Percentiles rank a stretch among this genome's conserved stretches.
Conservation (phyloP, 2,797 vertebrate species). For the Halcyon badia region DNA sequence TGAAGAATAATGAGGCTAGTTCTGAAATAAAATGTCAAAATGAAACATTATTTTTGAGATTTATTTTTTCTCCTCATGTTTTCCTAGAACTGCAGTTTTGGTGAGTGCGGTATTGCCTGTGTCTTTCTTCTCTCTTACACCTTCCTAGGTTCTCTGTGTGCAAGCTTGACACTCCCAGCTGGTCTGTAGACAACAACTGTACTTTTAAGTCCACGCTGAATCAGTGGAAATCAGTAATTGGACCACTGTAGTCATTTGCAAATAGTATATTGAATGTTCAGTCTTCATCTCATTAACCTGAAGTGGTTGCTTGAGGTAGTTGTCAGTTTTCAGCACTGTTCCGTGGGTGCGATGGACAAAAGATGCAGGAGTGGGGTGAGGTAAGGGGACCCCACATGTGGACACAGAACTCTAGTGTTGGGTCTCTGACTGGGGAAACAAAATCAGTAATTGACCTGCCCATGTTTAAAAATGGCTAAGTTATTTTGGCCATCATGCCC, state of each 20-base stretch:
- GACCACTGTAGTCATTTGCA: background rate
- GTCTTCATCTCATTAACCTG: background rate
- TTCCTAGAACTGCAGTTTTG: constrained; percentile 6
- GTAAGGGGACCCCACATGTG: fast-evolving
- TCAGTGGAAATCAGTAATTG: background rate
- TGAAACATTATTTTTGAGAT: constrained; percentile 8
- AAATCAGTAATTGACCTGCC: background rate
- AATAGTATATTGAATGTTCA: background rate
- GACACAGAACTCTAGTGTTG: background rate
- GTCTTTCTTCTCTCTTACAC: background rate
- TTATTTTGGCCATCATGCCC: background rate
- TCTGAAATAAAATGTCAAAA: constrained; percentile 33
- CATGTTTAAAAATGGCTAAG: background rate
- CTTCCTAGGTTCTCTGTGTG: background rate
- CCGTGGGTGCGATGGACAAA: background rate
- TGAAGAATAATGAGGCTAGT: background rate
- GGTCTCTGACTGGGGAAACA: background rate
- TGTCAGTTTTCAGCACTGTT: background rate
- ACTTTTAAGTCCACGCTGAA: background rate
- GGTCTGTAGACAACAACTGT: background rate
- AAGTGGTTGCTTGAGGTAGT: background rate
- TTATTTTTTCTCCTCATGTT: background rate
- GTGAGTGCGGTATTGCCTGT: background rate
- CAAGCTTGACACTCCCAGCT: background rate
- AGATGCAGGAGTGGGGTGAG: background rate